A percentile compares a stretch with the other conserved stretches of the same genome.
These are phyloP conservation scores for Aptenodytes patagonicus DNA, from an alignment of 2,113 vertebrate species.

Conservation along the genomic window DNA sequence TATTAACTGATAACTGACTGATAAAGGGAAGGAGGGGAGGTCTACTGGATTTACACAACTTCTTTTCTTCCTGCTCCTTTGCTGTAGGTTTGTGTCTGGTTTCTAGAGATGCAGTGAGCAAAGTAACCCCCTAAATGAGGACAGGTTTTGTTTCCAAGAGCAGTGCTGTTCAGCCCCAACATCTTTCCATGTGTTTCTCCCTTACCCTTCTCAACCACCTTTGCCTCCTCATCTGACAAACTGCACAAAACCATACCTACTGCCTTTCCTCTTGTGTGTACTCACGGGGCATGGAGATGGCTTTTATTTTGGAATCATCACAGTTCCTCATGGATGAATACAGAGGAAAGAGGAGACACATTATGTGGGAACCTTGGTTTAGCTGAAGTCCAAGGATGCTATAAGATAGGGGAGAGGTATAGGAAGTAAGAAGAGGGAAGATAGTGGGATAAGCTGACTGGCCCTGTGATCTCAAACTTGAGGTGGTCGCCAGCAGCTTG, in stretches of 20 bases:
- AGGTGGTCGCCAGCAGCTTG: neutral
- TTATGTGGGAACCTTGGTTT: neutral
- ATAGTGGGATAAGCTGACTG: neutral
- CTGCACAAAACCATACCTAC: neutral
- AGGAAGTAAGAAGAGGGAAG: neutral
- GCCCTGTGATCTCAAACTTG: neutral
- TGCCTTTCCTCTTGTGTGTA: neutral
- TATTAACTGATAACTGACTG: neutral
- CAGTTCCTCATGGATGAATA: neutral
- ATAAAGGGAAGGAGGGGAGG: neutral
- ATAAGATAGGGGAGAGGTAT: neutral
- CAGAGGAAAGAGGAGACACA: neutral
- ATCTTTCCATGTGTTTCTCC: neutral
- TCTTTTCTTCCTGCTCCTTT: neutral
- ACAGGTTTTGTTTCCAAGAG: neutral
- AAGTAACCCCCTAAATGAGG: neutral
- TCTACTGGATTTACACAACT: neutral
- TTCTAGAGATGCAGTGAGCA: neutral
- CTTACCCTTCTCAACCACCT: neutral
- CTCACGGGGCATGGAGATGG: neutral
- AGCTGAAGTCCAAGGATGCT: neutral
- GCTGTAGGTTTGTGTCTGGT: neutral
- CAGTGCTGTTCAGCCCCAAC: neutral
- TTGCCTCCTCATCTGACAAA: neutral
- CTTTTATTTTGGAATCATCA: neutral